These are phyloP conservation scores for Scaptomyza montana DNA, from an alignment of 1,140 invertebrate species.

Conservation along the genomic window DNA sequence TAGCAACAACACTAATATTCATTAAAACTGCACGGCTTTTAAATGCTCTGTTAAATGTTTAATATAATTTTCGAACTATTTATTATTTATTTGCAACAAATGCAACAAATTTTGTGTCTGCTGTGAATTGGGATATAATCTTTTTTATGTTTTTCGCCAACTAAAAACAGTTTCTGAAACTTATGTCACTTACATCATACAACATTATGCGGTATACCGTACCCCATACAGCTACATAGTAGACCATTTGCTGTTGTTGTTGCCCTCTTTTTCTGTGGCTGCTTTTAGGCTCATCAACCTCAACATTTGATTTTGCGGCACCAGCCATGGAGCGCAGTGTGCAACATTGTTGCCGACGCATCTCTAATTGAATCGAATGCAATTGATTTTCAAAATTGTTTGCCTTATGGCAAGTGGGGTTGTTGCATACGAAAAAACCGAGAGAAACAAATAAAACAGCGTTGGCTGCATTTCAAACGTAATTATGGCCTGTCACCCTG, in stretches of 20 bases:
- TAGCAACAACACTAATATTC: background rate
- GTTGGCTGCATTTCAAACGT: constrained; percentile 61
- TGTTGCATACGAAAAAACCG: constrained; percentile 9
- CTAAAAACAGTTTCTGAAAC: no score
- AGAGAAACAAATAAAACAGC: constrained; percentile 4
- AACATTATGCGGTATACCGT: constrained; percentile 8
- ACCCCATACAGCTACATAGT: background rate
- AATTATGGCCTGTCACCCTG: constrained; percentile 61
- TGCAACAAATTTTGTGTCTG: no score
- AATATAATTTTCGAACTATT: no score
- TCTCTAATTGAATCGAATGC: constrained; percentile 66
- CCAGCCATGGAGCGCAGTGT: background rate
- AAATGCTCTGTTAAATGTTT: background rate
- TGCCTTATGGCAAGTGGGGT: constrained; percentile 39
- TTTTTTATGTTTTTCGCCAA: no score
- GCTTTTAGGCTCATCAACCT: constrained; percentile 49
- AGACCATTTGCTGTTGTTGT: no score
- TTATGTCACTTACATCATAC: no score
- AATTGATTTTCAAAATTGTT: constrained; percentile 67
- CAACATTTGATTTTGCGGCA: constrained; percentile 41
- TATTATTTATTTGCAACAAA: no score
- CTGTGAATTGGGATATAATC: no score
- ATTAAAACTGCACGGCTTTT: background rate
- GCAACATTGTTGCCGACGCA: constrained; percentile 44
- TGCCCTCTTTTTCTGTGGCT: constrained; percentile 42